Percentiles rank a stretch among this genome's conserved stretches.
Conservation (phyloP, 2,113 vertebrate genomes). For the Lagenorhynchus albirostris region DNA sequence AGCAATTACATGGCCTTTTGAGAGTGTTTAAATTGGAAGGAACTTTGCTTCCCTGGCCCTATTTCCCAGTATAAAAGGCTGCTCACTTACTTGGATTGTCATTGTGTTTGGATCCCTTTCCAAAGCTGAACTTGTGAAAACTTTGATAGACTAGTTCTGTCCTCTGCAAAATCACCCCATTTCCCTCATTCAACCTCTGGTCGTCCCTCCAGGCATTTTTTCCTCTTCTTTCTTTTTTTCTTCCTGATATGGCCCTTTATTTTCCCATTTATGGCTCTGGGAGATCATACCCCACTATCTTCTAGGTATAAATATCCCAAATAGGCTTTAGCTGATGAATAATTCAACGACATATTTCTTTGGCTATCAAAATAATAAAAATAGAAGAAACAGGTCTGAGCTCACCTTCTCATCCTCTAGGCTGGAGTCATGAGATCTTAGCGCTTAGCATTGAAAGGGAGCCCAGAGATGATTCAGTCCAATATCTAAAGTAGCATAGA, state of each 20-base stretch:
- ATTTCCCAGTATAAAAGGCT: slow-evolving; percentile 55
- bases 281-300: slow-evolving; percentile 20
- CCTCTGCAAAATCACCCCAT: slow-evolving; percentile 23
- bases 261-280: background rate
- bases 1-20: slow-evolving; percentile 69
- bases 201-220: background rate
- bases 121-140: slow-evolving; percentile 58
- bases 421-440: slow-evolving; percentile 37
- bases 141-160: slow-evolving; percentile 7
- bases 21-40: slow-evolving; percentile 66
- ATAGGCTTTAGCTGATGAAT: slow-evolving; percentile 43
- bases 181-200: slow-evolving; percentile 10
- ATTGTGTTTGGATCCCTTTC: slow-evolving; percentile 51
- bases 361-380: slow-evolving; percentile 50
- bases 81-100: slow-evolving; percentile 58
- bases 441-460: slow-evolving; percentile 46
- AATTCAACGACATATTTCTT: slow-evolving; percentile 54
- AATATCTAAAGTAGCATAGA: slow-evolving; percentile 1
- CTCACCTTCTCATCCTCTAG: slow-evolving; percentile 40
- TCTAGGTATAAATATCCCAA: slow-evolving; percentile 42
- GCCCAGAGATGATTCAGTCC: background rate
- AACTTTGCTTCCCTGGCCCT: background rate
- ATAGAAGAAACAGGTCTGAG: slow-evolving; percentile 35
- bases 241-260: background rate
- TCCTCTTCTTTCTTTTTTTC: background rate